Evolutionary conservation across 2,888 invertebrate species (phyloP).

Genomic region (Torymus texanus): DNA sequence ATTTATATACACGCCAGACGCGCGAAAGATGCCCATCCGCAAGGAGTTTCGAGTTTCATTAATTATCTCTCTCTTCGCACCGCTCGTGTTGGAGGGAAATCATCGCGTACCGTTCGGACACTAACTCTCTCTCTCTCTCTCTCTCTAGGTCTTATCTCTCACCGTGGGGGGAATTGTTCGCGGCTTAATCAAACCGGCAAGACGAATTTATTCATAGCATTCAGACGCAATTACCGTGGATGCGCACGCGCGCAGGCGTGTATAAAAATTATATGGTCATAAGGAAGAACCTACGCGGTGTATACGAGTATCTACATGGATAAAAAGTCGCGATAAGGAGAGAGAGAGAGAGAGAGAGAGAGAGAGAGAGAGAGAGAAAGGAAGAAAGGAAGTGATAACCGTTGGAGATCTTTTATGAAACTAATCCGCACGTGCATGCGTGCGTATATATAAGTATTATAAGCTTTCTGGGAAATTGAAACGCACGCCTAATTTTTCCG

Average conservation of each 20-base stretch:
- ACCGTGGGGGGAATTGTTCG: constrained; percentile 8
- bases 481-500: too few species aligned
- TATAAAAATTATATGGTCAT: constrained; percentile 33
- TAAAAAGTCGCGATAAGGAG: constrained; percentile 30
- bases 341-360: neutral
- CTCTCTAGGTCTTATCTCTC: neutral
- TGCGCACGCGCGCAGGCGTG: constrained; percentile 3
- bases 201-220: constrained; percentile 43
- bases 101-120: too few species aligned
- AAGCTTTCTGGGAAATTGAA: too few species aligned
- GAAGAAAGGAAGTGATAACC: constrained; percentile 30
- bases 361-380: neutral
- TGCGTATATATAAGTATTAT: neutral
- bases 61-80: constrained; percentile 25
- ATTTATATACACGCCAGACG: neutral
- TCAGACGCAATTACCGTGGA: constrained; percentile 30
- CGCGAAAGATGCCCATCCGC: neutral
- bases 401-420: neutral
- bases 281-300: constrained; percentile 16
- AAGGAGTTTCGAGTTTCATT: neutral
- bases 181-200: constrained; percentile 40
- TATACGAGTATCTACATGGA: neutral
- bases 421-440: neutral
- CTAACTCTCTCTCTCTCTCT: too few species aligned
- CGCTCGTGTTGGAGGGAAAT: too few species aligned